These are phyloP conservation scores for Scolanthus callimorphus DNA, from an alignment of 92 coral and sea anemone genomes.

Conservation along the genomic window DNA sequence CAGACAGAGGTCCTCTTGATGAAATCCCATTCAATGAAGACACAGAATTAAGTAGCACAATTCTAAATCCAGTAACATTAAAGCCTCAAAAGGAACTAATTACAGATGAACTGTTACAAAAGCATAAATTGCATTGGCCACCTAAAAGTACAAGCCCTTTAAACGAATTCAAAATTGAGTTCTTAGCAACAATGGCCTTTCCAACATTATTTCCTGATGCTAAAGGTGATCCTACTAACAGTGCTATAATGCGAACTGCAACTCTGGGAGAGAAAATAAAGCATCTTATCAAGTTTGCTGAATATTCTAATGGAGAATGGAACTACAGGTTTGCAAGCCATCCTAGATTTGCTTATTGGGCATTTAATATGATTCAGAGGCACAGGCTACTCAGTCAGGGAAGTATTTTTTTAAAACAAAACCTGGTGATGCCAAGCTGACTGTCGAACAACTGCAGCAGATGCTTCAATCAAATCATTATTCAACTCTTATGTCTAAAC, in stretches of 20 bases:
- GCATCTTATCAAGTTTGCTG: conserved; percentile 56
- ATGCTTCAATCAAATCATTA: conserved; percentile 43
- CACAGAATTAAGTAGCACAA: too few relatives aligned
- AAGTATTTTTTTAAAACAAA: conserved; percentile 54
- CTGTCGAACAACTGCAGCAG: conserved; percentile 44
- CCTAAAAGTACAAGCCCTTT: conserved; percentile 23
- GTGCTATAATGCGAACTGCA: conserved; percentile 36
- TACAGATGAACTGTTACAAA: conserved; percentile 44
- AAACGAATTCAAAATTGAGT: conserved; percentile 54
- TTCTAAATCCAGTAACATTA: conserved; percentile 30
- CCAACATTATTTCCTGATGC: conserved; percentile 64
- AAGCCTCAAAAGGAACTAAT: conserved; percentile 51
- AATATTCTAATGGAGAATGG: conserved; percentile 48
- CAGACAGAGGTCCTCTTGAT: conserved; percentile 56
- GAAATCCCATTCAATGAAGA: conserved; percentile 48
- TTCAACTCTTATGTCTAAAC: conserved; percentile 51
- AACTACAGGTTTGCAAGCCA: conserved; percentile 61
- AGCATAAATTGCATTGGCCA: conserved; percentile 49
- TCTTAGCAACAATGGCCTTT: conserved; percentile 75
- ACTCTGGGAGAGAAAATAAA: conserved; percentile 53
- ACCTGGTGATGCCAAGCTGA: conserved; percentile 46
- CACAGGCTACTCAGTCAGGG: conserved; percentile 61
- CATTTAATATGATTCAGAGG: conserved; percentile 64
- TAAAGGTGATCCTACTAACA: conserved; percentile 72
- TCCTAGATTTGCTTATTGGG: conserved; percentile 76